phyloP scores from a whole-genome alignment of 2,888 invertebrate genomes.

The Macrosiphum euphorbiae region DNA sequence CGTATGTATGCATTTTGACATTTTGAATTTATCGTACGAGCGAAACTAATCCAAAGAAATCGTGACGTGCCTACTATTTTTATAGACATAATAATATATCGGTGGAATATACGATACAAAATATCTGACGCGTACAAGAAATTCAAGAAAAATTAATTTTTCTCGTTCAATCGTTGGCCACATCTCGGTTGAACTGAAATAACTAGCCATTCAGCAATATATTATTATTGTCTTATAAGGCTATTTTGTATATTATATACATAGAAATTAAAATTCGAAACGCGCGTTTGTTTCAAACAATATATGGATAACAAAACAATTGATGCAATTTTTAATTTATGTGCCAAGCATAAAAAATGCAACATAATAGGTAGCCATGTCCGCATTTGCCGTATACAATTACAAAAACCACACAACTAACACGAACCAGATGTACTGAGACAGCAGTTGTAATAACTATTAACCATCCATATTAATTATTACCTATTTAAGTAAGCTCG shows the following conservation, averaged over 20 bases:
- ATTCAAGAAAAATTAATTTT: conserved; percentile 32
- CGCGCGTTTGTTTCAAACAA: neutral
- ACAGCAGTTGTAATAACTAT: conserved; percentile 9
- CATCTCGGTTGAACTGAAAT: neutral
- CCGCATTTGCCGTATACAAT: neutral
- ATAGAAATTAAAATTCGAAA: neutral
- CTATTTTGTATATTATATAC: neutral
- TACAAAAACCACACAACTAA: neutral
- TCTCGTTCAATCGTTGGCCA: neutral
- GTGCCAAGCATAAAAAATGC: conserved; percentile 31
- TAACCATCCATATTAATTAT: conserved; percentile 3
- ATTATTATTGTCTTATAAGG: neutral
- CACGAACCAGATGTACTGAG: conserved; percentile 40
- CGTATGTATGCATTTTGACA: conserved; percentile 38
- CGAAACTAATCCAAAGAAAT: conserved; percentile 24
- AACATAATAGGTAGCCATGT: neutral
- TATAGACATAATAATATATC: neutral
- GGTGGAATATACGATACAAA: neutral
- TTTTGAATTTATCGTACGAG: conserved; percentile 49
- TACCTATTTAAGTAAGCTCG: neutral
- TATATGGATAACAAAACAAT: conserved; percentile 24
- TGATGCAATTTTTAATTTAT: conserved; percentile 19
- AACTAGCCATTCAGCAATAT: neutral
- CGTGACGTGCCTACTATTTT: conserved; percentile 34
- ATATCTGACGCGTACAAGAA: neutral